Conservation (phyloP, 2,888 invertebrate genomes). For the Dendrolimus pini region DNA sequence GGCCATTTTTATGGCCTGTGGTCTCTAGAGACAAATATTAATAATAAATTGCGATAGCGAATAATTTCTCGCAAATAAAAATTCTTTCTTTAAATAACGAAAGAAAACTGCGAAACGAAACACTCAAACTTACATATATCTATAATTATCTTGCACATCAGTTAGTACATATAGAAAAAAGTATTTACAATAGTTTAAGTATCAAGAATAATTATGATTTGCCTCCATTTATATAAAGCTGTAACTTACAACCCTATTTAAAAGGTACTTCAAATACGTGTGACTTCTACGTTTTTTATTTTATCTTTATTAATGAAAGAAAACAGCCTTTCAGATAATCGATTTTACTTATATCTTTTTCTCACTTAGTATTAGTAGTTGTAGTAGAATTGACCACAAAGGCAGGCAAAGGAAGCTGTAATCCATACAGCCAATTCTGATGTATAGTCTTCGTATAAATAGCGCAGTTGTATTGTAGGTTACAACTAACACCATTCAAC, state of each 20-base stretch:
- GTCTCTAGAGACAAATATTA: too few relatives aligned
- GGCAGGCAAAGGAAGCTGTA: too few relatives aligned
- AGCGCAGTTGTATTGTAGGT: too few relatives aligned
- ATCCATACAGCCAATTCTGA: too few relatives aligned
- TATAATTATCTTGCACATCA: slow-evolving; percentile 27
- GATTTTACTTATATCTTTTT: not conserved
- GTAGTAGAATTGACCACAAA: too few relatives aligned
- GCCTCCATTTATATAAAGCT: slow-evolving; percentile 35
- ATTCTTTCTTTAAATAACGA: slow-evolving; percentile 6
- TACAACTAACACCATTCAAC: too few relatives aligned
- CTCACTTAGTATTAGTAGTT: too few relatives aligned
- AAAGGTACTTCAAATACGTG: slow-evolving; percentile 22
- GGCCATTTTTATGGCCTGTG: too few relatives aligned
- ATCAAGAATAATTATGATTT: slow-evolving; percentile 62
- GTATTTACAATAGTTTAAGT: slow-evolving; percentile 63
- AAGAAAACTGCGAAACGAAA: slow-evolving; percentile 17
- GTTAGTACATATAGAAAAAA: slow-evolving; percentile 35
- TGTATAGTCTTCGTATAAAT: too few relatives aligned
- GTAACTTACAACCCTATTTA: slow-evolving; percentile 34
- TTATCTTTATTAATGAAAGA: not conserved
- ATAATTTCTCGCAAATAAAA: too few relatives aligned
- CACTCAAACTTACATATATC: slow-evolving; percentile 6
- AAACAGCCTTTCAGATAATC: not conserved
- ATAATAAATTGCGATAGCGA: too few relatives aligned
- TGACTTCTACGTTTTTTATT: slow-evolving; percentile 4